phyloP scores from a whole-genome alignment of 23 tunicate genomes.

The Pegea sp. region DNA sequence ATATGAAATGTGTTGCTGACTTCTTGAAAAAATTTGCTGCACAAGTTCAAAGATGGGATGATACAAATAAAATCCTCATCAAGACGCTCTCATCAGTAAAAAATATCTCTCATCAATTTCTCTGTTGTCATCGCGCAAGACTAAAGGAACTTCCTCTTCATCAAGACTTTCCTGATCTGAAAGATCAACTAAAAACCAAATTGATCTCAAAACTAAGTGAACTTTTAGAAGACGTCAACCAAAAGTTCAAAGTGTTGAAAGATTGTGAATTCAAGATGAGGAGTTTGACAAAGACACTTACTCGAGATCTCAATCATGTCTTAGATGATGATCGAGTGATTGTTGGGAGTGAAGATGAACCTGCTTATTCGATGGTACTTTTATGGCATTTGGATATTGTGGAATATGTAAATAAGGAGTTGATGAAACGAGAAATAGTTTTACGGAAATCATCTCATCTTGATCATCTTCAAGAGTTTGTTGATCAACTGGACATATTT shows the following conservation, averaged over 20 bases:
- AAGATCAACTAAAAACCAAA: neutral
- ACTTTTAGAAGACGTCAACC: neutral
- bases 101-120: neutral
- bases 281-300: neutral
- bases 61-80: neutral
- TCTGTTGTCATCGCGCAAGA: slow-evolving; percentile 1
- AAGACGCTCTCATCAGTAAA: neutral
- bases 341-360: too few species aligned
- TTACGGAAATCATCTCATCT: too few species aligned
- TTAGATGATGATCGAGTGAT: too few species aligned
- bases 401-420: too few species aligned
- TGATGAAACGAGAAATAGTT: too few species aligned
- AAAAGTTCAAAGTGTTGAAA: neutral
- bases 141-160: neutral
- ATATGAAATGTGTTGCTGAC: too few species aligned
- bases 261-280: neutral
- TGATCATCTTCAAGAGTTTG: too few species aligned
- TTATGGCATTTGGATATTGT: too few species aligned
- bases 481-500: too few species aligned
- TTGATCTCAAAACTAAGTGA: neutral
- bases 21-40: neutral
- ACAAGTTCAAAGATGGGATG: slow-evolving; percentile 1
- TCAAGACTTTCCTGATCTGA: neutral
- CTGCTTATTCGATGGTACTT: too few species aligned
- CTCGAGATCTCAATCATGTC: neutral